Evolutionary conservation across 1,140 invertebrate species (phyloP), one percentile per base, ranked within the genome.

Genomic region (Anastatus disparis): DNA sequence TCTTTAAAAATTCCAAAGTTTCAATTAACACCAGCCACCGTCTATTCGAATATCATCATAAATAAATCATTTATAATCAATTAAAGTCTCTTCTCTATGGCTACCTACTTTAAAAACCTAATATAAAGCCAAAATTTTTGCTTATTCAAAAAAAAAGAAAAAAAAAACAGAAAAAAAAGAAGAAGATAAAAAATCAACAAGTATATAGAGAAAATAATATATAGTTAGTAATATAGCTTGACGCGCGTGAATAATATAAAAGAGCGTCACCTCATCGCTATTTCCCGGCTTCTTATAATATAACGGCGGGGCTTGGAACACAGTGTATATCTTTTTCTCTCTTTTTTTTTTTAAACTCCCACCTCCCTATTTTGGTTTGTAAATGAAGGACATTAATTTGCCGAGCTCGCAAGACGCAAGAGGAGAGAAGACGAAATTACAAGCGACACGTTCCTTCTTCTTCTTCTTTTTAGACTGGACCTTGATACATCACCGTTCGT

Each of bases 301-400:
- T 29, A n/a, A 10, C 46, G 56, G 38, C 29, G 35, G 44, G 15
- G 13, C 22, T 1, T 15, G 7, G 27, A 6, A 4, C 2, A n/a
- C 46, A 48, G n/a, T 61, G 27, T 50, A 44, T 29, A 27, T n/a
- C 17, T 6, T 4, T 35, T 35, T 35, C 31, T 35, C 31, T 35
- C 31, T 35, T 22, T 20, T 15, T 42, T 20, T 27, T 48, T 13
- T n/a, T n/a, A n/a, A n/a, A n/a, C 31, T 40, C 35, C 22, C 29
- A 15, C 27, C 27, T 55, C 35, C 52, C 69, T 64, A 64, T 50
- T 70, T 70, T 70, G 69, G 69, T 64, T 70, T 70, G 40, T 70
- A 70, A 70, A 70, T 70, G 69, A 70, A 70, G 61, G 38, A 58
- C 69, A 64, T 64, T 64, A 70, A 70, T 70, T 70, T 70, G 59